A percentile compares a stretch with the other conserved stretches of the same genome.
Evolutionary conservation across 2,797 vertebrate species (phyloP).

Genomic region (Allochrocebus solatus): DNA sequence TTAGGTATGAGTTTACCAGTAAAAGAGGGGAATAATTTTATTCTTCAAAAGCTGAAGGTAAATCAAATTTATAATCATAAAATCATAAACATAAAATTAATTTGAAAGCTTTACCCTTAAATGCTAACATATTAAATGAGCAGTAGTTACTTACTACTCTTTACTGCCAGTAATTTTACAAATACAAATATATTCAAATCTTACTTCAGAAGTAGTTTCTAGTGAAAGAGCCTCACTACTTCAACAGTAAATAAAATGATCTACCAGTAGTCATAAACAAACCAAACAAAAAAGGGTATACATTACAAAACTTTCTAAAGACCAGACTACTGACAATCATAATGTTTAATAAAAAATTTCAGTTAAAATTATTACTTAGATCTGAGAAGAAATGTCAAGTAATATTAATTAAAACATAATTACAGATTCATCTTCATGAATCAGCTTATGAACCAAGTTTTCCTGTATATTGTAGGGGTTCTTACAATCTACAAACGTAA

Average conservation of each 20-base stretch:
- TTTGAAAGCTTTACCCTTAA: conserved; percentile 33
- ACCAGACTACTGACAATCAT: not conserved
- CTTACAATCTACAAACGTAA: not conserved
- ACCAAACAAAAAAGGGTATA: not conserved
- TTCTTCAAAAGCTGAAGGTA: conserved; percentile 50
- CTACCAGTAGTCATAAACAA: conserved; percentile 46
- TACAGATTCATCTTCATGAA: conserved; percentile 7
- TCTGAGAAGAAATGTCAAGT: conserved; percentile 9
- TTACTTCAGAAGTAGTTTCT: conserved; percentile 36
- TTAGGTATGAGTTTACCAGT: conserved; percentile 33
- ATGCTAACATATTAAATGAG: conserved; percentile 38
- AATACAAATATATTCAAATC: conserved; percentile 47
- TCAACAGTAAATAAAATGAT: conserved; percentile 41
- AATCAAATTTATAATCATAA: conserved; percentile 44
- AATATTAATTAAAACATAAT: conserved; percentile 23
- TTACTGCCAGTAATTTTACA: conserved; percentile 35
- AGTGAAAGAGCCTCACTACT: conserved; percentile 9
- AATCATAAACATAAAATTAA: conserved; percentile 44
- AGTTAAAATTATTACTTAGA: conserved; percentile 35
- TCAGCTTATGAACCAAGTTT: not conserved
- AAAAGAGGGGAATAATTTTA: conserved; percentile 29
- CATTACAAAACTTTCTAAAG: not conserved
- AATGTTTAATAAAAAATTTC: conserved; percentile 29
- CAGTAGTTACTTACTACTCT: conserved; percentile 3
- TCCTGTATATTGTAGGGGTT: not conserved